Evolutionary conservation across 2,888 invertebrate species (phyloP), one percentile per base, ranked within the genome.

Genomic region (Drosophila rellima): DNA sequence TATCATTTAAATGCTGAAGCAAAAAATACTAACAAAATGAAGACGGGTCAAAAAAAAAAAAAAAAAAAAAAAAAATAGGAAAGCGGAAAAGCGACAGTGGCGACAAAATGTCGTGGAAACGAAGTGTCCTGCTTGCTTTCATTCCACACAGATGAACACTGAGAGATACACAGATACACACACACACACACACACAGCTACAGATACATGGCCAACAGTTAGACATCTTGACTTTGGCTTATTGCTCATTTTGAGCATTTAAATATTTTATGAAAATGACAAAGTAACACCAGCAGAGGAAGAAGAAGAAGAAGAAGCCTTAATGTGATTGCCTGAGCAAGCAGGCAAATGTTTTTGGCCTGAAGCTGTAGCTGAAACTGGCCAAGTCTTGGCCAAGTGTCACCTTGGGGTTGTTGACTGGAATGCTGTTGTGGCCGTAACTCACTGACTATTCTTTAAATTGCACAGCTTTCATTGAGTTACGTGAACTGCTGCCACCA

Each of bases 181-280:
- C 2, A 29, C 6, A 31, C 26, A 26, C 7, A 26, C 26, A 23
- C 6, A 23, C 1, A 6, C 23, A 23, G 0, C 0, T 5, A 23
- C 23, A 23, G 5, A 23, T 5, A 23, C 23, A 23, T 5, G 3
- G 48, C 11, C 10, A 23, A 20, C 47, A 47, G 20, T 69, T 51
- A 54, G 50, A 62, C 55, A 80, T 67, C 61, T 60, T 76, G 35
- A 33, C 11, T 66, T 54, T 50, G 62, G 59, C 64, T 64, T 68
- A 59, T 55, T 62, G 75, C 64, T 74, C 70, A 60, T 52, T 78
- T 78, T 61, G 64, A 65, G 71, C 74, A 80, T 82, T 81, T 87
- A 81, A 83, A 83, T 83, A 88, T 87, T 87, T 84, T 74, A 83
- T 84, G 76, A 78, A 85, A 76, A 70, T 69, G 74, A 68, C 74